These are phyloP conservation scores for Podarcis cretensis DNA, from an alignment of 2,113 vertebrate species.

Conservation along the genomic window DNA sequence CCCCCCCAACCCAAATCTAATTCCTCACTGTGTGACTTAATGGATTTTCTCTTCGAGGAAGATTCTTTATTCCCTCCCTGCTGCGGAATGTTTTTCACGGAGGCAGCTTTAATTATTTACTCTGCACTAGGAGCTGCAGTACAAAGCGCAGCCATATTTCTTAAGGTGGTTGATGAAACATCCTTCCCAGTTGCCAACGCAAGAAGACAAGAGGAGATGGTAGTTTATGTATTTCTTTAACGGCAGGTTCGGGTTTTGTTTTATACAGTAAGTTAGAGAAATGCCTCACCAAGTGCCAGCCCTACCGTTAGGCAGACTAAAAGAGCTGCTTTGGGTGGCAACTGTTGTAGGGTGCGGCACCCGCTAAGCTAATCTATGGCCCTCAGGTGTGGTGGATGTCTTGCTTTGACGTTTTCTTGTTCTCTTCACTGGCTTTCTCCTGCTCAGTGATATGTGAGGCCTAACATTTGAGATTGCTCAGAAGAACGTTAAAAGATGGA, in stretches of 20 bases:
- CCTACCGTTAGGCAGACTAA: not conserved
- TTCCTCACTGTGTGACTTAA: constrained; percentile 39
- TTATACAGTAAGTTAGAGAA: not conserved
- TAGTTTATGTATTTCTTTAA: constrained; percentile 9
- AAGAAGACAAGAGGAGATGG: not conserved
- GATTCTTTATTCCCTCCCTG: constrained; percentile 47
- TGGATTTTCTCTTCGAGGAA: constrained; percentile 46
- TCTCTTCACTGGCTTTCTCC: not conserved
- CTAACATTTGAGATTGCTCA: not conserved
- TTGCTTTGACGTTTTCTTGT: not conserved
- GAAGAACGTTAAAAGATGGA: not conserved
- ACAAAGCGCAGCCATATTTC: constrained; percentile 36
- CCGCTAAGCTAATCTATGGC: too few relatives aligned
- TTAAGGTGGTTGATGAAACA: not conserved
- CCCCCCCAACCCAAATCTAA: not conserved
- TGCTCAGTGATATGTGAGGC: not conserved
- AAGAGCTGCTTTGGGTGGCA: not conserved
- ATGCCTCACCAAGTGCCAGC: fast-evolving
- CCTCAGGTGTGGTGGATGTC: too few relatives aligned
- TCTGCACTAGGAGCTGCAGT: constrained; percentile 45
- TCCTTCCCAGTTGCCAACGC: not conserved
- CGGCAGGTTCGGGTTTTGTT: not conserved
- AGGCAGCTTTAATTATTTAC: constrained; percentile 63
- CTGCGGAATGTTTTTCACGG: constrained; percentile 47
- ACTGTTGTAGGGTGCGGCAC: too few relatives aligned